These are phyloP conservation scores for Reticulitermes speratus DNA, from an alignment of 1,140 invertebrate species.

Conservation along the genomic window DNA sequence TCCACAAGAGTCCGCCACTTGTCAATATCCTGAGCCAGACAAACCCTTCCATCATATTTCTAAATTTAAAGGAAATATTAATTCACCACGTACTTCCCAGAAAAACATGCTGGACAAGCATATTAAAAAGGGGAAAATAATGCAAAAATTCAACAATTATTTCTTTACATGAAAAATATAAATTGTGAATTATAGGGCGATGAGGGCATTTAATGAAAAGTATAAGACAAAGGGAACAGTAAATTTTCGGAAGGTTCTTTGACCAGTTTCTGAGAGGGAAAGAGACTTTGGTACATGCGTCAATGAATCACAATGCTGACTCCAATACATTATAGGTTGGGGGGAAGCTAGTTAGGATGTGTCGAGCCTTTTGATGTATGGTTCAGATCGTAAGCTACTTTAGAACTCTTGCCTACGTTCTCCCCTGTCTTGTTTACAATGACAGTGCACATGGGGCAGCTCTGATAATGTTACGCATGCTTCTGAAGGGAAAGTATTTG, in stretches of 20 bases:
- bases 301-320: neutral
- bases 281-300: neutral
- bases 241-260: neutral
- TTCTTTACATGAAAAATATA: neutral
- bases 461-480: neutral
- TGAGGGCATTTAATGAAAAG: too few species aligned
- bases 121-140: too few species aligned
- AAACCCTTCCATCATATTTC: too few species aligned
- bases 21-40: too few species aligned
- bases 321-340: neutral
- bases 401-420: neutral
- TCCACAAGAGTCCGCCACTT: too few species aligned
- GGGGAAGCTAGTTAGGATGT: slow-evolving; percentile 9
- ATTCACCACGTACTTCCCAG: too few species aligned
- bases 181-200: neutral
- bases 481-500: neutral
- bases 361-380: slow-evolving; percentile 15
- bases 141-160: too few species aligned
- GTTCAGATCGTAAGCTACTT: neutral
- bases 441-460: neutral
- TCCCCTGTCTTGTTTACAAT: neutral
- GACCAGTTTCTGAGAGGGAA: neutral
- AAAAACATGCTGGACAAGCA: too few species aligned
- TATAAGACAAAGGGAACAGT: too few species aligned
- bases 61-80: too few species aligned